Conservation (phyloP, 2,888 invertebrate genomes). For the Cordilura impudica region DNA sequence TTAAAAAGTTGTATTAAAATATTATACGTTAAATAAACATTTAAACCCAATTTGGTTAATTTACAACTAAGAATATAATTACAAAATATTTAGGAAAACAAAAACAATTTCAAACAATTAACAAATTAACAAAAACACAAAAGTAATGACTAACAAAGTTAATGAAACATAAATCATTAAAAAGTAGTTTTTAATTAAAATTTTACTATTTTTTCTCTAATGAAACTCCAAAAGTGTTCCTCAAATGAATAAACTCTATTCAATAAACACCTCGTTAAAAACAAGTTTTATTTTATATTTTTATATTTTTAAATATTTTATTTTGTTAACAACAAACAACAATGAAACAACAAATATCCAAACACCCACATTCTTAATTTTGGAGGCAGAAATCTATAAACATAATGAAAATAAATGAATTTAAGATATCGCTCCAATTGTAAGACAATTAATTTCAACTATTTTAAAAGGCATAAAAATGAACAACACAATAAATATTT, state of each 20-base stretch:
- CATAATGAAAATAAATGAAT: conserved; percentile 47
- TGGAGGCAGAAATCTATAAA: conserved; percentile 5
- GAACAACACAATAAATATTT: too few relatives aligned
- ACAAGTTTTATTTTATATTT: too few relatives aligned
- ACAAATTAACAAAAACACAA: conserved; percentile 10
- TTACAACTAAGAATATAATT: background rate
- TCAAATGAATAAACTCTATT: conserved; percentile 3
- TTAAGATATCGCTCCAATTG: conserved; percentile 34
- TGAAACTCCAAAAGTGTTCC: background rate
- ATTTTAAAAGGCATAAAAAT: too few relatives aligned
- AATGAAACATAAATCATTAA: background rate
- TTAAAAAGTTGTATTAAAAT: conserved; percentile 4
- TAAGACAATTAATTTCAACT: conserved; percentile 48
- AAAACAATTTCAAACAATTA: conserved; percentile 39
- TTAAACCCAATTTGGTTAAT: conserved; percentile 56
- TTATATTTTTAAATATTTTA: too few relatives aligned
- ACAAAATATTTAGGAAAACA: background rate
- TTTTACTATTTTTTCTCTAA: background rate
- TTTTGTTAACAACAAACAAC: too few relatives aligned
- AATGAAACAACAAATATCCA: too few relatives aligned
- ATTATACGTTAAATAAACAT: conserved; percentile 1
- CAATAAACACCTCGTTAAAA: conserved; percentile 17
- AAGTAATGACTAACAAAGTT: background rate
- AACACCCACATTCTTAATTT: conserved; percentile 45
- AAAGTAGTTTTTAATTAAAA: conserved; percentile 3